phyloP scores from a whole-genome alignment of 2,113 vertebrate genomes.

The Eonycteris spelaea region DNA sequence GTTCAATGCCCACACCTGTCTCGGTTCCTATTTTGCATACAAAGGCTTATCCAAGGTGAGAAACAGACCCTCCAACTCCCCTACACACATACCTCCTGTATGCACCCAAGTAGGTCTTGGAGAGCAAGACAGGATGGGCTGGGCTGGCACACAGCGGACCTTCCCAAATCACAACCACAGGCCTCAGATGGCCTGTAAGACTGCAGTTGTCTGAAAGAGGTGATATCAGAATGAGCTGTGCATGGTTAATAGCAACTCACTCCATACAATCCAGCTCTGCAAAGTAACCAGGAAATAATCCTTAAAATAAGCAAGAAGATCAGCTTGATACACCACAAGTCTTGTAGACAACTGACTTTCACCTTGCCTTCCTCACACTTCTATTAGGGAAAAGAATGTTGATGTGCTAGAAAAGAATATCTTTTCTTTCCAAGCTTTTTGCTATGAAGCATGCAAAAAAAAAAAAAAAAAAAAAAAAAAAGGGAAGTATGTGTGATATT shows the following conservation, averaged over 20 bases:
- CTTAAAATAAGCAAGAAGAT: background rate
- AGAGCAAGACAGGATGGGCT: too few relatives aligned
- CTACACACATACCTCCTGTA: background rate
- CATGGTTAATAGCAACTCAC: background rate
- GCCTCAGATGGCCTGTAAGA: background rate
- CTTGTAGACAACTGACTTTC: background rate
- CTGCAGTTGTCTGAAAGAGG: background rate
- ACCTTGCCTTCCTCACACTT: background rate
- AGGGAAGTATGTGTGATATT: background rate
- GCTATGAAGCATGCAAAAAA: background rate
- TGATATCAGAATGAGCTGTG: background rate
- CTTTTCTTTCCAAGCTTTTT: background rate
- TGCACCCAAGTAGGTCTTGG: background rate
- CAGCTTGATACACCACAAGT: background rate
- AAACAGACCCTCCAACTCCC: background rate
- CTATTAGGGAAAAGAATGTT: background rate
- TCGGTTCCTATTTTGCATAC: background rate
- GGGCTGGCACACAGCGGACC: background rate
- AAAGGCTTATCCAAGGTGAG: background rate
- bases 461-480: background rate
- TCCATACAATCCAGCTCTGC: background rate
- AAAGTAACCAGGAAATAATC: background rate
- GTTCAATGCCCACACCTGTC: background rate
- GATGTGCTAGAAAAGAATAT: background rate
- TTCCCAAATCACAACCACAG: background rate